phyloP scores from a whole-genome alignment of 64 coral and sea anemone genomes.

The Dendronephthya gigantea region DNA sequence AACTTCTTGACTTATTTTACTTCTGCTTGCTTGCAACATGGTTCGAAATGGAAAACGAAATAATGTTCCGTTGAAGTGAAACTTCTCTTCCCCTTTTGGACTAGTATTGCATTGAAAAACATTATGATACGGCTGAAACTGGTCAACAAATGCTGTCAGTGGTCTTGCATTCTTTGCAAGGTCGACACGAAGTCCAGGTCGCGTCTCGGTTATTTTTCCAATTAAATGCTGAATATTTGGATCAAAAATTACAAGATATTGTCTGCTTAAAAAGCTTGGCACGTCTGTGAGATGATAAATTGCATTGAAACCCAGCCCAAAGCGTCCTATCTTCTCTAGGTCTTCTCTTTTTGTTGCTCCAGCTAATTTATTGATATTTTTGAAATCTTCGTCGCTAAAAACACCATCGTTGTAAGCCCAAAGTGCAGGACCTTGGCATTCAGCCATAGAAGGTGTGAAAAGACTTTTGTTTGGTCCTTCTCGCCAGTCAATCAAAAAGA shows the following conservation, averaged over 20 bases:
- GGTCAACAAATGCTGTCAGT: conserved; percentile 59
- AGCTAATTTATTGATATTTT: conserved; percentile 86
- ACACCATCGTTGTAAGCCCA: conserved; percentile 84
- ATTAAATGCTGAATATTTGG: conserved; percentile 68
- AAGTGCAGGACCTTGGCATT: conserved; percentile 68
- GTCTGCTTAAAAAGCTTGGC: conserved; percentile 86
- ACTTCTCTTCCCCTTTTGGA: conserved; percentile 2
- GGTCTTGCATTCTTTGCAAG: conserved; percentile 58
- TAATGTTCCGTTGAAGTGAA: conserved; percentile 75
- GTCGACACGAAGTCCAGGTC: conserved; percentile 77
- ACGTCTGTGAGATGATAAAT: conserved; percentile 81
- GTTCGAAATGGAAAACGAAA: conserved; percentile 88
- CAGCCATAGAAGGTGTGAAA: conserved; percentile 55
- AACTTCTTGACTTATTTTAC: conserved; percentile 68
- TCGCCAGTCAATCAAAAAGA: conserved; percentile 83
- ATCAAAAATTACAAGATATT: conserved; percentile 80
- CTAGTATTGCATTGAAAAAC: conserved; percentile 63
- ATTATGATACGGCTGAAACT: conserved; percentile 73
- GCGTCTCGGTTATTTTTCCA: conserved; percentile 64
- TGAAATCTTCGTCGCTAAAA: conserved; percentile 87
- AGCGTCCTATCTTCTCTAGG: conserved; percentile 66
- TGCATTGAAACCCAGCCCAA: conserved; percentile 77
- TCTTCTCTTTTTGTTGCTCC: conserved; percentile 64
- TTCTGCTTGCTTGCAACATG: conserved; percentile 61
- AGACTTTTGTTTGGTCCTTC: conserved; percentile 44